Evolutionary conservation across 92 coral and sea anemone species (phyloP).

Genomic region (Umimayanthus chanpuru): DNA sequence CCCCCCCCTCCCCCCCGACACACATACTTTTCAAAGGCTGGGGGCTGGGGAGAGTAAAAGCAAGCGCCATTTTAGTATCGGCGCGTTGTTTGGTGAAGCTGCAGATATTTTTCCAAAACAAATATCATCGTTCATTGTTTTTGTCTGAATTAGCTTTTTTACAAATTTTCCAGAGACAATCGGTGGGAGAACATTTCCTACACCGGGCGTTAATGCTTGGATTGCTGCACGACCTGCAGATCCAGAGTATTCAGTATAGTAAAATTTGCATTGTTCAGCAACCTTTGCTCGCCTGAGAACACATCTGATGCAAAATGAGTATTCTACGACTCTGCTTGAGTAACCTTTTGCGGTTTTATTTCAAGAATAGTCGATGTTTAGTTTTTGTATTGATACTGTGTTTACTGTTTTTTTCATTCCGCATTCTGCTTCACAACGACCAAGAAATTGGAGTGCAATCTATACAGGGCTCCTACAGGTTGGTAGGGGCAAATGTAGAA

Average conservation of each 20-base stretch:
- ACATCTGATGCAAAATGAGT: neutral
- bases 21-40: neutral
- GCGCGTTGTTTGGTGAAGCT: no score
- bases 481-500: neutral
- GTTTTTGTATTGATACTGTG: slow-evolving; percentile 23
- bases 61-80: no score
- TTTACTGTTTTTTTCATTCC: slow-evolving; percentile 6
- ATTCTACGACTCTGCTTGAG: neutral
- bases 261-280: neutral
- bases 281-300: neutral
- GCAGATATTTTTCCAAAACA: no score
- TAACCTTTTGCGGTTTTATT: slow-evolving; percentile 51
- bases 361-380: slow-evolving; percentile 45
- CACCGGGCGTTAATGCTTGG: no score
- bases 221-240: no score
- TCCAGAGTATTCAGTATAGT: no score
- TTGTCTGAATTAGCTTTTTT: no score
- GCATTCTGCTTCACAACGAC: slow-evolving; percentile 1
- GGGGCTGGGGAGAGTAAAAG: neutral
- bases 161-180: no score
- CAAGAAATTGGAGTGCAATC: neutral
- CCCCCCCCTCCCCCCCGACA: no score
- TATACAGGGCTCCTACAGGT: no score
- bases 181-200: no score
- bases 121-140: no score